These are phyloP conservation scores for Odocoileus hemionus DNA, from an alignment of 2,113 vertebrate species.

Conservation along the genomic window DNA sequence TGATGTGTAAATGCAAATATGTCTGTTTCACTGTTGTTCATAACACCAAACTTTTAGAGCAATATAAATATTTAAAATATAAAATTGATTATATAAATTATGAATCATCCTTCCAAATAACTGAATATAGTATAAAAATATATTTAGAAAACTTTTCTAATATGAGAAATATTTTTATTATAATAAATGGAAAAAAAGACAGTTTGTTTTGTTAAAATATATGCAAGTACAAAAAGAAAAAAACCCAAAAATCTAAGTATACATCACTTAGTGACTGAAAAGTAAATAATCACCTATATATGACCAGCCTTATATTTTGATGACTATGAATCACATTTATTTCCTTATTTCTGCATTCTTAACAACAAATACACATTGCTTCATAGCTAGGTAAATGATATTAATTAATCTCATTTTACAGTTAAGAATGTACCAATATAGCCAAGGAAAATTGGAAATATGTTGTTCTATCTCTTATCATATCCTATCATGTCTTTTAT, in stretches of 20 bases:
- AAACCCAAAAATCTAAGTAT: neutral
- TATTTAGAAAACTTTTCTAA: neutral
- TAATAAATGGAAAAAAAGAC: neutral
- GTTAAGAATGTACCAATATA: neutral
- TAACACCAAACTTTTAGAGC: neutral
- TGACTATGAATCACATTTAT: neutral
- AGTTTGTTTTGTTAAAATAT: constrained; percentile 33
- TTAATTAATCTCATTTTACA: neutral
- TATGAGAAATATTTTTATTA: neutral
- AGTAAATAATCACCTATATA: neutral
- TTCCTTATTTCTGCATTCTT: neutral
- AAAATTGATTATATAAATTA: neutral
- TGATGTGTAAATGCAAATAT: neutral
- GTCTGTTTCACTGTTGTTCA: neutral
- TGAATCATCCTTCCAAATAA: neutral
- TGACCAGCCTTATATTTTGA: neutral
- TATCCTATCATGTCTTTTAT: neutral
- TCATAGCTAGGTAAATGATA: neutral
- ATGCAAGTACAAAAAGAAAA: neutral
- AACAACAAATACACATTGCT: neutral
- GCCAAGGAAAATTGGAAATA: neutral
- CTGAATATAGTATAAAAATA: neutral
- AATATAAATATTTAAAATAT: neutral
- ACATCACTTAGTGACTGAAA: neutral
- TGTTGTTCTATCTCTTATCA: neutral